These are phyloP conservation scores for Diarsia mendica DNA, from an alignment of 2,888 invertebrate species.

Conservation along the genomic window DNA sequence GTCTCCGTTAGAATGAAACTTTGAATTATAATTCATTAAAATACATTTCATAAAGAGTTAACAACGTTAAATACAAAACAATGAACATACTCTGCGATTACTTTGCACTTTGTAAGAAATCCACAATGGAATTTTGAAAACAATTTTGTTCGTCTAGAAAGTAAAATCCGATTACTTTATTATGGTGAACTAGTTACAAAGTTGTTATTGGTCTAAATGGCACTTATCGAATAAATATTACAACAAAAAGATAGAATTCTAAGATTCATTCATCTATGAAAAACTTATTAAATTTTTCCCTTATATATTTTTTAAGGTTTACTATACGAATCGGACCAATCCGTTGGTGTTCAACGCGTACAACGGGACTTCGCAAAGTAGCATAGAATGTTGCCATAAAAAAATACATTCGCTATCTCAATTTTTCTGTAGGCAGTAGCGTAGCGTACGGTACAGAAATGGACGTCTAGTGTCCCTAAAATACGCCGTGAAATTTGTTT, in stretches of 20 bases:
- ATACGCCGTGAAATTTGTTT: constrained; percentile 87
- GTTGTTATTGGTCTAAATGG: background rate
- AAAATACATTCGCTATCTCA: constrained; percentile 83
- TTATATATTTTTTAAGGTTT: rapidly evolving
- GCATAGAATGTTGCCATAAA: constrained; percentile 80
- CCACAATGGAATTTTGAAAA: background rate
- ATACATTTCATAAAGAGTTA: too few relatives aligned
- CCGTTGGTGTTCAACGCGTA: constrained; percentile 44
- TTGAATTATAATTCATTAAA: background rate
- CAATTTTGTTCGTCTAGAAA: background rate
- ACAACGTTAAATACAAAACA: rapidly evolving
- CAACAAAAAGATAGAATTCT: background rate
- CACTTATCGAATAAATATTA: background rate
- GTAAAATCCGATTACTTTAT: background rate
- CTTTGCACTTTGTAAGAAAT: background rate
- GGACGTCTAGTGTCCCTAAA: constrained; percentile 85
- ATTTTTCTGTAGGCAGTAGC: constrained; percentile 87
- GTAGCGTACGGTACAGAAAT: constrained; percentile 86
- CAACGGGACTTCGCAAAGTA: constrained; percentile 63
- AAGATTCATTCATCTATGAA: background rate
- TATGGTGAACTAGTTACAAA: background rate
- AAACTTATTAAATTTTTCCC: background rate
- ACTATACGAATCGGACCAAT: constrained; percentile 60
- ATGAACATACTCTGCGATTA: rapidly evolving
- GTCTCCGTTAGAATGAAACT: rapidly evolving